A percentile compares a stretch with the other conserved stretches of the same genome.
phyloP scores from a whole-genome alignment of 1,140 invertebrate genomes.

The Pseudachorutes palmiensis region DNA sequence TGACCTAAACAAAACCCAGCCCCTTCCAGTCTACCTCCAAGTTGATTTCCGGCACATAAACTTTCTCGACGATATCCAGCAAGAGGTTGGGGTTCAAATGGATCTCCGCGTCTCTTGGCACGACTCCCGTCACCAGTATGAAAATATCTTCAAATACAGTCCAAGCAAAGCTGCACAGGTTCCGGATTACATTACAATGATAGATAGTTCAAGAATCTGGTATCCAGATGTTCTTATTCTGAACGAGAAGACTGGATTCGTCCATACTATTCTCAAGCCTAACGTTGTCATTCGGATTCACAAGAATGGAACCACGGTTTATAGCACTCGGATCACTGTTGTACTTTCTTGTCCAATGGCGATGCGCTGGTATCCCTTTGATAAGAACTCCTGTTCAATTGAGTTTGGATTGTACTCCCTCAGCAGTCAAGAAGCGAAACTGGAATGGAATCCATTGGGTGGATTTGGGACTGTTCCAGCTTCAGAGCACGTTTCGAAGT shows the following conservation, averaged over 20 bases:
- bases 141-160: not conserved
- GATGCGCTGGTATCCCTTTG: constrained; percentile 21
- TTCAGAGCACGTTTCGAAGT: too few species aligned
- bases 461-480: too few species aligned
- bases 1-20: too few species aligned
- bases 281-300: constrained; percentile 45
- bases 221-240: constrained; percentile 49
- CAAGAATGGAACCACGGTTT: constrained; percentile 46
- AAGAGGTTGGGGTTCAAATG: constrained; percentile 20
- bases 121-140: constrained; percentile 15
- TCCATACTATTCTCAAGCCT: constrained; percentile 46
- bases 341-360: constrained; percentile 12
- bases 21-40: not conserved
- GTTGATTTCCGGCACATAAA: constrained; percentile 10
- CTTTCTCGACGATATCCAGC: constrained; percentile 20
- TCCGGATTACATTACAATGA: constrained; percentile 39
- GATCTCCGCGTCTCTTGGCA: constrained; percentile 25
- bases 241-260: constrained; percentile 48
- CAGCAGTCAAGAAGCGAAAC: constrained; percentile 87
- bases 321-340: constrained; percentile 7
- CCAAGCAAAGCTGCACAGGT: not conserved
- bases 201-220: constrained; percentile 46
- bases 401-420: constrained; percentile 59
- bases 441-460: constrained; percentile 65
- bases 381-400: constrained; percentile 7